phyloP scores from a whole-genome alignment of 2,888 invertebrate species.

The Diaprepes abbreviatus region DNA sequence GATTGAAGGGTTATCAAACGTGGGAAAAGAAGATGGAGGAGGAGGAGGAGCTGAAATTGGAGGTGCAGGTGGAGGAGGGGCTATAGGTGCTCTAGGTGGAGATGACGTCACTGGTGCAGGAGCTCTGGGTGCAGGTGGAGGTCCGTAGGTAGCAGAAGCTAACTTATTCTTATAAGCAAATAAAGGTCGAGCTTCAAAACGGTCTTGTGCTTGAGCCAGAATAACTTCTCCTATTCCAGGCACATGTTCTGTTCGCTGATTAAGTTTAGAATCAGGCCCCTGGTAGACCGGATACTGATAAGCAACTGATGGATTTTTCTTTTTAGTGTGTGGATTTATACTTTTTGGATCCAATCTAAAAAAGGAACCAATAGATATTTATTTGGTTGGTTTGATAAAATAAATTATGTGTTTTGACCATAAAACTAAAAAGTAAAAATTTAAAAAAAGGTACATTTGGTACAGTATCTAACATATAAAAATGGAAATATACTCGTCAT shows the following conservation, averaged over 20 bases:
- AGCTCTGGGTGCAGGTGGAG: slow-evolving; percentile 32
- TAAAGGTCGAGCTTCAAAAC: slow-evolving; percentile 65
- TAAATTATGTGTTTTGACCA: too few species aligned
- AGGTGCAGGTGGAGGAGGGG: not conserved
- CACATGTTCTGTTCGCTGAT: slow-evolving; percentile 51
- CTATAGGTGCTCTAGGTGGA: not conserved
- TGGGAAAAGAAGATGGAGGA: not conserved
- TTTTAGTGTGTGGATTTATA: slow-evolving; percentile 22
- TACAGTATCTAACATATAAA: too few species aligned
- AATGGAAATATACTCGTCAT: too few species aligned
- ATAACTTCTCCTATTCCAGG: slow-evolving; percentile 64
- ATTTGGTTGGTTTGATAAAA: too few species aligned
- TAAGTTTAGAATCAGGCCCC: slow-evolving; percentile 45
- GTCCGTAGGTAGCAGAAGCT: slow-evolving; percentile 30
- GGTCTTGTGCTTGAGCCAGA: slow-evolving; percentile 57
- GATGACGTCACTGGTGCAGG: not conserved
- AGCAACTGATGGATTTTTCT: slow-evolving; percentile 49
- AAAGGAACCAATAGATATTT: too few species aligned
- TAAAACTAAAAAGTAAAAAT: too few species aligned
- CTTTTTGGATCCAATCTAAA: slow-evolving; percentile 60
- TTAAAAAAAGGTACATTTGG: too few species aligned
- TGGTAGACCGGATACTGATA: slow-evolving; percentile 56
- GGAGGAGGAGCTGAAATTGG: not conserved
- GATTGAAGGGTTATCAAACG: slow-evolving; percentile 25
- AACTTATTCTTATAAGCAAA: slow-evolving; percentile 58